Conservation (phyloP, 2,113 vertebrate species). For the Limnothrissa miodon region DNA sequence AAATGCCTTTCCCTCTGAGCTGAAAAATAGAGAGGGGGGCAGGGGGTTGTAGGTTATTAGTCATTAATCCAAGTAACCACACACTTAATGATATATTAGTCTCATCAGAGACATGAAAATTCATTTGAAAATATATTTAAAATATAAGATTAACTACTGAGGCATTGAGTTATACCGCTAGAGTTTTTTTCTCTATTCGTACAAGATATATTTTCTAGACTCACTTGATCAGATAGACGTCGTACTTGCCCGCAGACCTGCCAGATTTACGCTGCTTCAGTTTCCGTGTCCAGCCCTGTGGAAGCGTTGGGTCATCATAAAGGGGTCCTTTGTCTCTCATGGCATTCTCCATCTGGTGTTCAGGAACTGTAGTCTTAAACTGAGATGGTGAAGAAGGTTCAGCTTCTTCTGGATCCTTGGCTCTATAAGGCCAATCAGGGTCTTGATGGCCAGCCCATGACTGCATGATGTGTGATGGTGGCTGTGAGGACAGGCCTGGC, state of each 20-base stretch:
- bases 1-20: neutral
- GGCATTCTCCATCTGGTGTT: conserved; percentile 84
- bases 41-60: neutral
- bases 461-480: neutral
- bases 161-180: no score
- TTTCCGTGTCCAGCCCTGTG: conserved; percentile 89
- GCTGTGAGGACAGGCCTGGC: neutral
- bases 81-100: neutral
- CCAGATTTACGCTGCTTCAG: conserved; percentile 92
- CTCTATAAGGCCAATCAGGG: neutral
- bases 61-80: neutral
- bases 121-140: no score
- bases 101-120: no score
- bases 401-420: neutral
- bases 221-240: conserved; percentile 96
- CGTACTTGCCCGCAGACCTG: conserved; percentile 90
- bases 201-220: conserved; percentile 35
- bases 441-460: neutral
- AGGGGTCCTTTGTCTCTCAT: conserved; percentile 89
- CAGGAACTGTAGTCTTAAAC: conserved; percentile 75
- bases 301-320: conserved; percentile 89
- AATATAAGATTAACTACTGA: no score
- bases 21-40: neutral
- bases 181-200: neutral
- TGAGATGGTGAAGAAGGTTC: neutral